phyloP scores from a whole-genome alignment of 2,113 vertebrate genomes.

The Cyphotilapia sp. region DNA sequence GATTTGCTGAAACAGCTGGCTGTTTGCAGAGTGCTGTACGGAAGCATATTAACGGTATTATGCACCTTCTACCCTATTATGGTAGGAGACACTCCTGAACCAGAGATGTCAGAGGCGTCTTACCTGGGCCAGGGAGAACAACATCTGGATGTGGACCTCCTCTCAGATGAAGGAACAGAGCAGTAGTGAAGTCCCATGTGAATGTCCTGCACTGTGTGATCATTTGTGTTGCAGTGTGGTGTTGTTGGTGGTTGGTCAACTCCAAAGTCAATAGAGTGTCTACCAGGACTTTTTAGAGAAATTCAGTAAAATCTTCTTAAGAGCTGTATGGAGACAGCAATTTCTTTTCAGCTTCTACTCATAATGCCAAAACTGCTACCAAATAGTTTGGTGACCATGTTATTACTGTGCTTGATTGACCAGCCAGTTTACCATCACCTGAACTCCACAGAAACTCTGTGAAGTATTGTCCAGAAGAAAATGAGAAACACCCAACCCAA shows the following conservation, averaged over 20 bases:
- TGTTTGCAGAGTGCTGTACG: neutral
- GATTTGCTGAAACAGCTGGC: neutral
- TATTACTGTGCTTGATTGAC: neutral
- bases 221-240: neutral
- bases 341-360: neutral
- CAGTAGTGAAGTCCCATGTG: neutral
- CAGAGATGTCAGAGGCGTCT: accelerated
- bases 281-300: neutral
- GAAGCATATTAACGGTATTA: neutral
- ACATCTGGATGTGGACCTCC: neutral
- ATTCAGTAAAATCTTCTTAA: neutral
- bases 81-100: neutral
- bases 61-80: neutral
- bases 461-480: neutral
- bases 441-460: neutral
- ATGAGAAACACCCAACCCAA: neutral
- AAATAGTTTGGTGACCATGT: neutral
- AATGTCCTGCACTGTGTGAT: accelerated
- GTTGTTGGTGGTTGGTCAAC: neutral
- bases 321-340: neutral
- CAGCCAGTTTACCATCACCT: neutral
- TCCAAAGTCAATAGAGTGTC: neutral
- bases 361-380: neutral
- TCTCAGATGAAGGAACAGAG: neutral
- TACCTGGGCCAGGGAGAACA: neutral